A percentile compares a stretch with the other conserved stretches of the same genome.
phyloP scores from a whole-genome alignment of 2,797 vertebrate genomes.

The Acipenser oxyrinchus region DNA sequence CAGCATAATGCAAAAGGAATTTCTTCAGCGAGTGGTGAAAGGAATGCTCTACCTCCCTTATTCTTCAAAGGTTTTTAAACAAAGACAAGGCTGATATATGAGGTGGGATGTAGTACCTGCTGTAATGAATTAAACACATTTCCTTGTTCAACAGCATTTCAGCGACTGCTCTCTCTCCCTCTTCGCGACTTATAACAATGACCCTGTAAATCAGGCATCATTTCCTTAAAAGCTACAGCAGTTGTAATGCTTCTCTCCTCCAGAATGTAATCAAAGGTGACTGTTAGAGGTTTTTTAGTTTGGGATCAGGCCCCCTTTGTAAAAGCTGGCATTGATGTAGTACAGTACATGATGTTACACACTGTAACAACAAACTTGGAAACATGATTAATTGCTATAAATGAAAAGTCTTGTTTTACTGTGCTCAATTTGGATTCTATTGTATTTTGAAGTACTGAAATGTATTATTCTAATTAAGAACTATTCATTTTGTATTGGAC shows the following conservation, averaged over 20 bases:
- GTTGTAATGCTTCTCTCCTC: slow-evolving; percentile 27
- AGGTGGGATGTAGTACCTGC: too few relatives aligned
- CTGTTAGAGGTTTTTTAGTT: background rate
- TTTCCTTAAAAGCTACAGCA: slow-evolving; percentile 30
- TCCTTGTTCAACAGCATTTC: slow-evolving; percentile 32
- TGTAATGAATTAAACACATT: slow-evolving; percentile 29
- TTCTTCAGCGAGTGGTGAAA: background rate
- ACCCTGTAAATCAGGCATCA: slow-evolving; percentile 22
- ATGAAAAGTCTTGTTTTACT: too few relatives aligned
- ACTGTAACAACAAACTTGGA: background rate
- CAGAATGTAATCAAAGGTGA: too few relatives aligned
- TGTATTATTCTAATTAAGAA: too few relatives aligned
- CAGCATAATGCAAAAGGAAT: background rate
- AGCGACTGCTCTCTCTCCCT: slow-evolving; percentile 16
- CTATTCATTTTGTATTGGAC: too few relatives aligned
- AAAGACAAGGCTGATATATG: too few relatives aligned
- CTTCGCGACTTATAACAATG: slow-evolving; percentile 39
- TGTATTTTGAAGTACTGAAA: too few relatives aligned
- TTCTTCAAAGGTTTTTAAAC: too few relatives aligned
- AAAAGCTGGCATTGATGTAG: background rate
- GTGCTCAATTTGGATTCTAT: too few relatives aligned
- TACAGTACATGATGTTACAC: background rate
- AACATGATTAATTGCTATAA: too few relatives aligned
- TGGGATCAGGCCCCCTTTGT: background rate
- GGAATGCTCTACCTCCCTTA: background rate